phyloP scores from a whole-genome alignment of 92 coral and sea anemone species.

The Ricordea florida region DNA sequence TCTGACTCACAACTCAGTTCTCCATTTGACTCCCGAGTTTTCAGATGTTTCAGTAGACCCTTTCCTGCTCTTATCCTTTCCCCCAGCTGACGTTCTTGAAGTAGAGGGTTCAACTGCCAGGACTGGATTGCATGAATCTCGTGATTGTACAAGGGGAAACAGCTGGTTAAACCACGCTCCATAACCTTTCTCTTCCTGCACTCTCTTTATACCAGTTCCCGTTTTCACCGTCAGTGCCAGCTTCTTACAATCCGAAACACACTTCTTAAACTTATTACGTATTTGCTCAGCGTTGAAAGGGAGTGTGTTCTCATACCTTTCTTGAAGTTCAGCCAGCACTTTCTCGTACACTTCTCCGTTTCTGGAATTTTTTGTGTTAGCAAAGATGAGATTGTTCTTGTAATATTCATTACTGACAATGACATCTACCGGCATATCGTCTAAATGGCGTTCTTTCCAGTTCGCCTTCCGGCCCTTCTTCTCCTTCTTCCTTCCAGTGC shows the following conservation, averaged over 20 bases:
- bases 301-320: conserved; percentile 4
- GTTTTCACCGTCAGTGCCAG: conserved; percentile 49
- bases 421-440: conserved; percentile 17
- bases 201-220: conserved; percentile 35
- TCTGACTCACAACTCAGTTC: too few relatives aligned
- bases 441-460: neutral
- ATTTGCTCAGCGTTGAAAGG: conserved; percentile 49
- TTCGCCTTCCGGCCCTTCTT: conserved; percentile 15
- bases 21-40: conserved; percentile 18
- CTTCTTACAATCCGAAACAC: conserved; percentile 44
- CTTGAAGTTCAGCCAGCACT: conserved; percentile 35
- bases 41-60: conserved; percentile 44
- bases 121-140: conserved; percentile 47
- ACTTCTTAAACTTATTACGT: conserved; percentile 26
- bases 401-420: neutral
- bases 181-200: conserved; percentile 42
- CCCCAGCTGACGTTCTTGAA: conserved; percentile 26
- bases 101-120: conserved; percentile 53
- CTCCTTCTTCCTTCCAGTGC: conserved; percentile 13
- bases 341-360: conserved; percentile 31
- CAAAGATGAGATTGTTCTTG: conserved; percentile 18
- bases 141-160: conserved; percentile 43
- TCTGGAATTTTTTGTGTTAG: conserved; percentile 15
- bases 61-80: conserved; percentile 31
- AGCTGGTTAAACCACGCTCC: conserved; percentile 46